phyloP scores from a whole-genome alignment of 2,888 invertebrate species.

The Aproaerema taeniolella region DNA sequence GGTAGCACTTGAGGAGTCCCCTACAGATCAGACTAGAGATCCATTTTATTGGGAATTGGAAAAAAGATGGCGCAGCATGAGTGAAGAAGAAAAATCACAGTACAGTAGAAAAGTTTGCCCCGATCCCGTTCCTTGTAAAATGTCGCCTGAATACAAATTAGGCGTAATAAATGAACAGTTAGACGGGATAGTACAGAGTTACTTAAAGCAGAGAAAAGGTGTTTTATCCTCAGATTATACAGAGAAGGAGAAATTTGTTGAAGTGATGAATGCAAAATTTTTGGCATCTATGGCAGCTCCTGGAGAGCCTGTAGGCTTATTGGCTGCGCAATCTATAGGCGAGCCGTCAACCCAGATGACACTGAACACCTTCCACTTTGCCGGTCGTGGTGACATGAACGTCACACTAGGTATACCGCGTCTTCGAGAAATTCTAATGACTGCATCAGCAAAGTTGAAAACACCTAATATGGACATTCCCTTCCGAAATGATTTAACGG shows the following conservation, averaged over 20 bases:
- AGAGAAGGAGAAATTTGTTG: conserved; percentile 74
- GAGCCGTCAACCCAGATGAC: conserved; percentile 99
- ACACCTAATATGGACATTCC: conserved; percentile 98
- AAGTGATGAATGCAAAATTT: conserved; percentile 86
- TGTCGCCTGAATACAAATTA: conserved; percentile 85
- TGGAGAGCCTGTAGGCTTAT: conserved; percentile 96
- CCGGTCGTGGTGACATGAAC: conserved; percentile 99
- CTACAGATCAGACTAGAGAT: conserved; percentile 76
- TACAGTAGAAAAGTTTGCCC: conserved; percentile 80
- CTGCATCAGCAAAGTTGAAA: conserved; percentile 93
- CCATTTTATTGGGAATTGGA: conserved; percentile 78
- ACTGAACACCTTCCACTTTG: conserved; percentile 99
- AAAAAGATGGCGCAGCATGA: conserved; percentile 81
- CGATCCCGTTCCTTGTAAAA: conserved; percentile 84
- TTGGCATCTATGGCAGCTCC: conserved; percentile 88
- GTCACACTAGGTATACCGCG: conserved; percentile 99
- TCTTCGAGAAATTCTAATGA: conserved; percentile 97
- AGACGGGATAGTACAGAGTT: conserved; percentile 80
- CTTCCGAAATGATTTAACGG: conserved; percentile 72
- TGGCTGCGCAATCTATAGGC: conserved; percentile 98
- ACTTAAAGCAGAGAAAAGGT: conserved; percentile 64
- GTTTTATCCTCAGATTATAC: conserved; percentile 42
- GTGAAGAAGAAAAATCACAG: conserved; percentile 75
- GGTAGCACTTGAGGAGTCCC: conserved; percentile 58
- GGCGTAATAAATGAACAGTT: conserved; percentile 92